Percentiles rank a stretch among this genome's conserved stretches.
Evolutionary conservation across 2,113 vertebrate genomes (phyloP).

Genomic region (Scatophagus argus): DNA sequence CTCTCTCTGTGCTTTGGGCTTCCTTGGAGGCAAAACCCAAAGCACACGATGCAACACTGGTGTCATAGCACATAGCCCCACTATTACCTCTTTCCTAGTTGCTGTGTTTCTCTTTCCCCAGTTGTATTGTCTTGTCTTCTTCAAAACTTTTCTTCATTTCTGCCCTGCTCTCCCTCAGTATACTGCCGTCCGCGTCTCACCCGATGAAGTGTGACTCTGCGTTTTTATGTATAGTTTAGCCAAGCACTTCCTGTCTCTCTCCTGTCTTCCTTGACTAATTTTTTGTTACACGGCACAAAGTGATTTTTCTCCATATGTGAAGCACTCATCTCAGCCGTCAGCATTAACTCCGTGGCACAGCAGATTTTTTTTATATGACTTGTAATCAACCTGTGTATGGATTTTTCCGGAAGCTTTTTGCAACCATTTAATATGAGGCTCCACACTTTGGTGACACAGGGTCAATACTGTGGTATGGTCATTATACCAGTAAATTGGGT

Average conservation of each 20-base stretch:
- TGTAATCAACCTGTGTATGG: conserved; percentile 65
- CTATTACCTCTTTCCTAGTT: conserved; percentile 18
- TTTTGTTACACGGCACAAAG: conserved; percentile 44
- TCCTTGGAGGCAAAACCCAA: conserved; percentile 68
- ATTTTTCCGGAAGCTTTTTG: conserved; percentile 49
- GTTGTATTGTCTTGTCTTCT: conserved; percentile 14
- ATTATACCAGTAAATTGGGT: conserved; percentile 81
- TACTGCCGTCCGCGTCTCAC: conserved; percentile 33
- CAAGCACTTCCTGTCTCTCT: conserved; percentile 61
- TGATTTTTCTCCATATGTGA: conserved; percentile 56
- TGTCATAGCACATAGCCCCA: conserved; percentile 33
- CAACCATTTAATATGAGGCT: conserved; percentile 64
- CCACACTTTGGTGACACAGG: conserved; percentile 62
- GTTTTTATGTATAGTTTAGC: conserved; percentile 59
- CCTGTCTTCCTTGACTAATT: conserved; percentile 59
- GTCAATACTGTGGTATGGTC: conserved; percentile 68
- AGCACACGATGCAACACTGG: conserved; percentile 51
- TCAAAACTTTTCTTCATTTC: conserved; percentile 38
- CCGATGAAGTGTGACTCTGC: conserved; percentile 47
- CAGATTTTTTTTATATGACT: conserved; percentile 42
- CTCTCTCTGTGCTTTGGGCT: conserved; percentile 62
- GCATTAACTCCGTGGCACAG: conserved; percentile 33
- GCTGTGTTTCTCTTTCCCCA: neutral
- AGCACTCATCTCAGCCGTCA: conserved; percentile 51
- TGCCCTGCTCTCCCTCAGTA: conserved; percentile 6